Conservation (phyloP, 2,113 vertebrate species). For the Varanus salvator region DNA sequence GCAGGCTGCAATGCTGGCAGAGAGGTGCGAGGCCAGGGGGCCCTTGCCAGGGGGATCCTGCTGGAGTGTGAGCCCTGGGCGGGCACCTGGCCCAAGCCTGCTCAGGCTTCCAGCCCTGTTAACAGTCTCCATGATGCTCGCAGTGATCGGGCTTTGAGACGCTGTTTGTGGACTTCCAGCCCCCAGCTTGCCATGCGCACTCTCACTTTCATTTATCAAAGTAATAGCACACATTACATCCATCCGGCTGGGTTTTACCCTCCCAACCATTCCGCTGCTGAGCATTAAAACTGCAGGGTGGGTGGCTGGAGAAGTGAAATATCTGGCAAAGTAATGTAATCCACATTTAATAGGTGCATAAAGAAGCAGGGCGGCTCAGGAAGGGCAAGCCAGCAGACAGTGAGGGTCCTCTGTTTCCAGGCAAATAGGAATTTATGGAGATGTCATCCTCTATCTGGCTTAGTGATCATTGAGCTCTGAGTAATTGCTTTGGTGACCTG, state of each 20-base stretch:
- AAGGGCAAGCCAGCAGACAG: constrained; percentile 23
- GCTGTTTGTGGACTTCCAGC: constrained; percentile 26
- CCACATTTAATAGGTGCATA: constrained; percentile 53
- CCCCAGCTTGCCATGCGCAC: constrained; percentile 37
- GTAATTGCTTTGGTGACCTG: constrained; percentile 72
- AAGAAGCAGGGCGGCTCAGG: constrained; percentile 36
- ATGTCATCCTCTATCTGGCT: constrained; percentile 59
- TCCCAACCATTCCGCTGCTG: constrained; percentile 53
- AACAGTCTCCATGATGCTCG: no score
- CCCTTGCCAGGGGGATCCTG: no score
- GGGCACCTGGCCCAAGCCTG: no score
- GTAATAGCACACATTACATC: constrained; percentile 57
- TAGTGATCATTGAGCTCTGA: constrained; percentile 66
- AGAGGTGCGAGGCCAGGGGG: no score
- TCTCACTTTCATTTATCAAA: constrained; percentile 50
- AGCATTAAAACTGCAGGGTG: constrained; percentile 33
- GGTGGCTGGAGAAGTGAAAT: constrained; percentile 47
- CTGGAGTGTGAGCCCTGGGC: no score
- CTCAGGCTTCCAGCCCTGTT: no score
- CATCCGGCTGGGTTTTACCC: constrained; percentile 61
- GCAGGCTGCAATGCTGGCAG: no score
- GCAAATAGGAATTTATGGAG: constrained; percentile 64
- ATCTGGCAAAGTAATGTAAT: constrained; percentile 52
- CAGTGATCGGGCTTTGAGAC: background rate
- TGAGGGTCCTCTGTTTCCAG: background rate